Percentiles rank a stretch among this genome's conserved stretches.
Conservation (phyloP, 2,113 vertebrate species). For the Ctenomys sociabilis region DNA sequence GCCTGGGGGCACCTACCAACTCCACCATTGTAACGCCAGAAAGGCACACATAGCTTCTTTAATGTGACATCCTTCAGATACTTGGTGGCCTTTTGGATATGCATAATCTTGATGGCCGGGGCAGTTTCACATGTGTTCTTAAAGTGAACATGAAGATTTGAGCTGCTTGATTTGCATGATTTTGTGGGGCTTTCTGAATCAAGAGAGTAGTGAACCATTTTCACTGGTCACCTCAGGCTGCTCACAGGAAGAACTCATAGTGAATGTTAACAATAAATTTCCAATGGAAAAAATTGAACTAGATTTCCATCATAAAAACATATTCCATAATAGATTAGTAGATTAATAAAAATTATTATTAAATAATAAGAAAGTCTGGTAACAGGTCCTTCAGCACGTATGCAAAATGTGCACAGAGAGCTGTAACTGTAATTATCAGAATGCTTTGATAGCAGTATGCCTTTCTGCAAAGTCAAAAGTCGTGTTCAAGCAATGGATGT, state of each 20-base stretch:
- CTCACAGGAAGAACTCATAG: background rate
- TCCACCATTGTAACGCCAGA: too few species aligned
- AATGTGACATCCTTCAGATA: too few species aligned
- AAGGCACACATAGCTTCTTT: too few species aligned
- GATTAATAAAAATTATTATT: background rate
- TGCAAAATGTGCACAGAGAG: background rate
- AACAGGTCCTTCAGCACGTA: background rate
- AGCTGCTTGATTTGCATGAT: too few species aligned
- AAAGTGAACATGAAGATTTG: too few species aligned
- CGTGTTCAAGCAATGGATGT: background rate
- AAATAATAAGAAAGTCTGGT: background rate
- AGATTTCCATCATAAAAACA: background rate
- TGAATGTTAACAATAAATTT: slow-evolving; percentile 19
- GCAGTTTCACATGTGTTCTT: too few species aligned
- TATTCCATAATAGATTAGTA: background rate
- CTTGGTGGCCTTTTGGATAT: too few species aligned
- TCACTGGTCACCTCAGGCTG: too few species aligned
- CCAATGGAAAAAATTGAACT: background rate
- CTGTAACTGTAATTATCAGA: background rate
- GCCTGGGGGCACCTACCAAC: too few species aligned
- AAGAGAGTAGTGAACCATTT: too few species aligned
- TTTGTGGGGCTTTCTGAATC: too few species aligned
- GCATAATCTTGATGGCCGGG: too few species aligned
- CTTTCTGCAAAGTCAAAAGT: slow-evolving; percentile 13
- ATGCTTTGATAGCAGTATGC: background rate